These are phyloP conservation scores for Oceanites oceanicus DNA, from an alignment of 2,113 vertebrate species.

Conservation along the genomic window DNA sequence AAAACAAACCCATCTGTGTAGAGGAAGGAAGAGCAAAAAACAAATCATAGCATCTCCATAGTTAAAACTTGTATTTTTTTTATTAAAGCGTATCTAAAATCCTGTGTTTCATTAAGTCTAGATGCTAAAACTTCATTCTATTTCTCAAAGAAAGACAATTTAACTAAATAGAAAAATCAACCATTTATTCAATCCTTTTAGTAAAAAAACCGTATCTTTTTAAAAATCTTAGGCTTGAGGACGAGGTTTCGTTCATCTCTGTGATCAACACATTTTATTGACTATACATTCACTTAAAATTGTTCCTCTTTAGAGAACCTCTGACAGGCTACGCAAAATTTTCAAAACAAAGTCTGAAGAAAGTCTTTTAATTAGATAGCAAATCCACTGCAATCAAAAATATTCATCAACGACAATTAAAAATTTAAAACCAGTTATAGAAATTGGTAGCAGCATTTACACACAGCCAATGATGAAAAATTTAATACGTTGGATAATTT, in stretches of 20 bases:
- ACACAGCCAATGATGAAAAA: background rate
- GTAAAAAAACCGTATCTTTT: background rate
- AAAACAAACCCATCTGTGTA: constrained; percentile 27
- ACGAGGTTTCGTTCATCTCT: background rate
- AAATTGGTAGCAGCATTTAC: background rate
- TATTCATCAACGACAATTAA: background rate
- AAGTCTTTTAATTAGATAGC: background rate
- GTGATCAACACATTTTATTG: background rate
- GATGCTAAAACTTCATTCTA: background rate
- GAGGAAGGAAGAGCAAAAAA: background rate
- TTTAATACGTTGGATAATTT: background rate
- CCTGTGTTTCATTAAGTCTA: background rate
- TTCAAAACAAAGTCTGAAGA: background rate
- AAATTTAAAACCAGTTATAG: background rate
- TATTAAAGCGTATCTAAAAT: constrained; percentile 14
- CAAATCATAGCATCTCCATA: background rate
- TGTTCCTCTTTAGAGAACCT: background rate
- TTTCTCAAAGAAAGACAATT: background rate
- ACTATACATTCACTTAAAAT: background rate
- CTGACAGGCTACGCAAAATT: background rate
- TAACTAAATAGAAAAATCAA: background rate
- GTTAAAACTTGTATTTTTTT: background rate
- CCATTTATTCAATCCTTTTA: background rate
- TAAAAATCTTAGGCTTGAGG: background rate
- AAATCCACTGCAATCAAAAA: background rate